Base-by-base conservation (phyloP, 35 echinoderm and acorn worm genomes). In the Heliocidaris erythrogramma region DNA sequence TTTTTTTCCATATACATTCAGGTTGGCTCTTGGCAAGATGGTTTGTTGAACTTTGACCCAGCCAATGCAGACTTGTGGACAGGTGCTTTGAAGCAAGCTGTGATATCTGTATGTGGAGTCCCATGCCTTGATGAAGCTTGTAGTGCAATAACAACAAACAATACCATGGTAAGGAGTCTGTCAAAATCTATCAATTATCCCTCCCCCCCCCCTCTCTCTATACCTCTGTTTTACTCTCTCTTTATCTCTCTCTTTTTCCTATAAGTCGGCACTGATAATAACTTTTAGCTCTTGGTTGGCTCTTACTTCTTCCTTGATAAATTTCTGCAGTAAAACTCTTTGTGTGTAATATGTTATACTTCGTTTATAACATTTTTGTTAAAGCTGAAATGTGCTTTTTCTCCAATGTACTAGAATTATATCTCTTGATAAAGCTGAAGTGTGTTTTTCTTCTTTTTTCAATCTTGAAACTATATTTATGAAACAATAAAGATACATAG, bases 121-220 rank as follows among this genome's bases (percentile, higher is more conserved):
- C 31, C 59, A 17, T 97, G 96, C 49, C n/a, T 47, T 35, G 96
- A 97, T 85, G 30, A 60, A 60, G 93, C 95, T 13, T 97, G 96
- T 86, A 24, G 94, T 0, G 18, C 61, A 50, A 87, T 32, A 60
- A 11, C 91, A 24, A 92, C 48, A n/a, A 92, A 90, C 35, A 30
- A 27, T 21, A 95, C 27, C 17, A 78, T 92, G 48, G 30, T 56
- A 92, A 8, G 13, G 27, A 29, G 47, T 78, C 30, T 18, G 31
- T 2, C 9, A 48, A 85, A 14, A 12, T 69, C 60, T 69, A 5
- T 69, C 59, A 24, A 0, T 69, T 27, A 6, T 24, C 14, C 60
- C 24, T 24, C 5, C 60, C 5, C 1, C 21, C 60, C 24, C 14
- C 21, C 60, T 69, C 16, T 21, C 60, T 69, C 16, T 69, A 0